These are phyloP conservation scores for Bradypodion ventrale DNA, from an alignment of 2,797 vertebrate genomes.

Conservation along the genomic window DNA sequence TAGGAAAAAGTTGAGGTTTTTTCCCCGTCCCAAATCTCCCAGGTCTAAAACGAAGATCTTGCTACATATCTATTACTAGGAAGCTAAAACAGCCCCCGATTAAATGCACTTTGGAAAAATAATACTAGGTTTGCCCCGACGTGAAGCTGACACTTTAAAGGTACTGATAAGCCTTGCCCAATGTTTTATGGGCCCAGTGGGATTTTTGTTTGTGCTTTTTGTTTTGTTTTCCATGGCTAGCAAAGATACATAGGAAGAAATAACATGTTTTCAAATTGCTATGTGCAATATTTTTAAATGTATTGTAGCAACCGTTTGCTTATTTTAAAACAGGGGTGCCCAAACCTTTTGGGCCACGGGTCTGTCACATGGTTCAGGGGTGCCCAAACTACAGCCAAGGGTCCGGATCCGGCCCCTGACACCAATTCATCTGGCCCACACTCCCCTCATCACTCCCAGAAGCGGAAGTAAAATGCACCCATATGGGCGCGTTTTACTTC, in stretches of 20 bases:
- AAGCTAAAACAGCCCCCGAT: slow-evolving; percentile 55
- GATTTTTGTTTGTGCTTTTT: too few species aligned
- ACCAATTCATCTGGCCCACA: too few species aligned
- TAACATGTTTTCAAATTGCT: slow-evolving; percentile 49
- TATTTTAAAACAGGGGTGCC: too few species aligned
- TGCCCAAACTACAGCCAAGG: too few species aligned
- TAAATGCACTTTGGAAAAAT: slow-evolving; percentile 43
- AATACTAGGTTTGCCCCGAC: slow-evolving; percentile 32
- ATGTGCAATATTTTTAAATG: slow-evolving; percentile 73
- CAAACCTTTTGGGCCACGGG: too few species aligned
- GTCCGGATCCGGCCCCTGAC: too few species aligned
- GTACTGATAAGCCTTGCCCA: slow-evolving; percentile 16
- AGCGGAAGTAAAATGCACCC: too few species aligned
- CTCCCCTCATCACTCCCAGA: too few species aligned
- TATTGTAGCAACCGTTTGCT: slow-evolving; percentile 64
- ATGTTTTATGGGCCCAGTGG: slow-evolving; percentile 39
- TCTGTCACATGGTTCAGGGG: too few species aligned
- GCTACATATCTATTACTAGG: slow-evolving; percentile 56
- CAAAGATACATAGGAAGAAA: slow-evolving; percentile 43
- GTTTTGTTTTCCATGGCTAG: slow-evolving; percentile 37
- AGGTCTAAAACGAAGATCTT: slow-evolving; percentile 42
- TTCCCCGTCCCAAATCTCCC: slow-evolving; percentile 39
- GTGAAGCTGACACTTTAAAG: slow-evolving; percentile 52
- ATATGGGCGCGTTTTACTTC: too few species aligned
- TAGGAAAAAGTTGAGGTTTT: slow-evolving; percentile 54